Conservation (phyloP, 2,888 invertebrate genomes). For the Cephus runcator region DNA sequence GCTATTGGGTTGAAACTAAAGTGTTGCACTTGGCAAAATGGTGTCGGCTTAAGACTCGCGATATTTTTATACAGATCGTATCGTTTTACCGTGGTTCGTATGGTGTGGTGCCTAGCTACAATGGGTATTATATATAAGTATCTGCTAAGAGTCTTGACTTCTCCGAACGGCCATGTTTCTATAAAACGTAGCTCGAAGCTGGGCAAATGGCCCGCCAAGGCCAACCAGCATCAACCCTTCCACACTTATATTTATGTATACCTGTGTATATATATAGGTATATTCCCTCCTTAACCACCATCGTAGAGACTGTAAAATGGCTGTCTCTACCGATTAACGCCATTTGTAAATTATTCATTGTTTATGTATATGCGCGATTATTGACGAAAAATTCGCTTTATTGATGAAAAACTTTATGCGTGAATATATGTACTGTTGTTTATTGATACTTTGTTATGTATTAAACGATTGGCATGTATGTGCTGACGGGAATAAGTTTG, state of each 20-base stretch:
- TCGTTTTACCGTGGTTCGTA: background rate
- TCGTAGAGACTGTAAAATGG: background rate
- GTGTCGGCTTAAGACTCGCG: background rate
- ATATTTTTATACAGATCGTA: background rate
- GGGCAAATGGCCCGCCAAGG: constrained; percentile 32
- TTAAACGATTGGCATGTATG: background rate
- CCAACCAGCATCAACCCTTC: constrained; percentile 32
- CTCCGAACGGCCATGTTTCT: background rate
- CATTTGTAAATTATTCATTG: background rate
- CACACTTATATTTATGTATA: background rate
- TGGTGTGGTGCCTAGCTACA: background rate
- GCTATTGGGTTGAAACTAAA: background rate
- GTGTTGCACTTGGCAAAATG: background rate
- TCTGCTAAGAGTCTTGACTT: background rate
- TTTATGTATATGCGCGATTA: background rate
- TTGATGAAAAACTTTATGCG: background rate
- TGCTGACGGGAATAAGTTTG: background rate
- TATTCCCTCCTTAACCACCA: background rate
- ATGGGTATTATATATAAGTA: background rate
- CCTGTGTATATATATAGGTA: background rate
- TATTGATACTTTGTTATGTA: background rate
- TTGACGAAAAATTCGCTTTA: background rate
- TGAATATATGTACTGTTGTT: background rate
- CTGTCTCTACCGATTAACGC: background rate
- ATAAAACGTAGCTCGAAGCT: constrained; percentile 6